Conservation (phyloP, 2,888 invertebrate species). For the Oligia fasciuncula region DNA sequence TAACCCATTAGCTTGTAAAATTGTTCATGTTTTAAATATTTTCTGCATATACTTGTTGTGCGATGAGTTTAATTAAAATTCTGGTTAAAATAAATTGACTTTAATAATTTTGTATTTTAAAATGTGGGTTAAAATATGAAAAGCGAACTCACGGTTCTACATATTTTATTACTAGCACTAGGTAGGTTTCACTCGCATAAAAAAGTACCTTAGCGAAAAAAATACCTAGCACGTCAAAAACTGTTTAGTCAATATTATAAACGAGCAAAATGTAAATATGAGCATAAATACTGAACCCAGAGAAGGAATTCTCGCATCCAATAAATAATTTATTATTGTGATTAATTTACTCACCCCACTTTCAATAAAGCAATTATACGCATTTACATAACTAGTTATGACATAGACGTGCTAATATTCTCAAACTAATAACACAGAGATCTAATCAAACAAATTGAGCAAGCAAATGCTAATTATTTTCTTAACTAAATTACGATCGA, state of each 20-base stretch:
- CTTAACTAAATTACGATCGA: conserved; percentile 42
- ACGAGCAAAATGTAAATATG: not conserved
- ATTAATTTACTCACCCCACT: not conserved
- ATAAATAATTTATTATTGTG: not conserved
- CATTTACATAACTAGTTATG: not conserved
- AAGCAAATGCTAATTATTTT: conserved; percentile 47
- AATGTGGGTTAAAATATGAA: not conserved
- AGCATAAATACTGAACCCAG: not conserved
- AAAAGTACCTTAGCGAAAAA: too few relatives aligned
- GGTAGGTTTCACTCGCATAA: too few relatives aligned
- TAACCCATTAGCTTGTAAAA: conserved; percentile 5
- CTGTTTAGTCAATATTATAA: not conserved
- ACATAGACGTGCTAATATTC: not conserved
- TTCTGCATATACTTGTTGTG: conserved; percentile 1
- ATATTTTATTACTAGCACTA: not conserved
- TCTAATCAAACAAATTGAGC: conserved; percentile 24
- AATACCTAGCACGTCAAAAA: too few relatives aligned
- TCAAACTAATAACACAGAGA: conserved; percentile 9
- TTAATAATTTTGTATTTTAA: conserved; percentile 1
- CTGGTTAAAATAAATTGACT: conserved; percentile 15
- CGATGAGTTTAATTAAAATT: conserved; percentile 28
- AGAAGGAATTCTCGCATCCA: not conserved
- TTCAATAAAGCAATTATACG: conserved; percentile 3
- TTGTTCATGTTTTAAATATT: conserved; percentile 8
- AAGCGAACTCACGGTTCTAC: not conserved